phyloP scores from a whole-genome alignment of 2,888 invertebrate species.

The Flabesymbios commensalis region DNA sequence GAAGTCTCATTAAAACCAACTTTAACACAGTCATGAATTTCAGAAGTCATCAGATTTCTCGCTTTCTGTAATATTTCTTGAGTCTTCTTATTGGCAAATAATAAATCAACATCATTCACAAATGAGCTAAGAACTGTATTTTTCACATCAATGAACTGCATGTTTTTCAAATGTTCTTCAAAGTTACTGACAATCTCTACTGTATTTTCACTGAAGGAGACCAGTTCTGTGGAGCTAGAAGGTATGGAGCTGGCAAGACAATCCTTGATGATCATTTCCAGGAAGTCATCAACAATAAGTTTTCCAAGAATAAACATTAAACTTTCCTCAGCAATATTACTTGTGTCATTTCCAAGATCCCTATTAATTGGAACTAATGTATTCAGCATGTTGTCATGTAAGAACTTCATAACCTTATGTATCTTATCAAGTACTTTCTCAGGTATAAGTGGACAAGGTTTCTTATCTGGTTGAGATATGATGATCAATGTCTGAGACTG shows the following conservation, averaged over 20 bases:
- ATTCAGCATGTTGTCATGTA: conserved; percentile 66
- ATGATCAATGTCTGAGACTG: too few relatives aligned
- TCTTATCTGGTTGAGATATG: too few relatives aligned
- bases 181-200: conserved; percentile 71
- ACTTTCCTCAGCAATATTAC: conserved; percentile 52
- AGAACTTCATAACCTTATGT: conserved; percentile 53
- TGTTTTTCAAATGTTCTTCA: conserved; percentile 68
- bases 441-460: too few relatives aligned
- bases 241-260: conserved; percentile 80
- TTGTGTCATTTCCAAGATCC: conserved; percentile 49
- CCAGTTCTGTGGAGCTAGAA: conserved; percentile 73
- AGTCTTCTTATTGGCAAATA: conserved; percentile 79
- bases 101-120: conserved; percentile 73
- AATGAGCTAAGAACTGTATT: conserved; percentile 70
- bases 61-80: conserved; percentile 74
- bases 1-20: too few relatives aligned
- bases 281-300: conserved; percentile 60
- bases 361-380: too few relatives aligned
- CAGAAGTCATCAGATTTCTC: conserved; percentile 76
- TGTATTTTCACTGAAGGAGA: conserved; percentile 70
- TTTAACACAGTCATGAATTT: conserved; percentile 73
- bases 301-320: conserved; percentile 18
- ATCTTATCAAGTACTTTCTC: not conserved
- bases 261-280: conserved; percentile 72
- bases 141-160: conserved; percentile 51